These are phyloP conservation scores for Choloepus hoffmanni DNA, from an alignment of 2,113 vertebrate genomes.

Conservation along the genomic window DNA sequence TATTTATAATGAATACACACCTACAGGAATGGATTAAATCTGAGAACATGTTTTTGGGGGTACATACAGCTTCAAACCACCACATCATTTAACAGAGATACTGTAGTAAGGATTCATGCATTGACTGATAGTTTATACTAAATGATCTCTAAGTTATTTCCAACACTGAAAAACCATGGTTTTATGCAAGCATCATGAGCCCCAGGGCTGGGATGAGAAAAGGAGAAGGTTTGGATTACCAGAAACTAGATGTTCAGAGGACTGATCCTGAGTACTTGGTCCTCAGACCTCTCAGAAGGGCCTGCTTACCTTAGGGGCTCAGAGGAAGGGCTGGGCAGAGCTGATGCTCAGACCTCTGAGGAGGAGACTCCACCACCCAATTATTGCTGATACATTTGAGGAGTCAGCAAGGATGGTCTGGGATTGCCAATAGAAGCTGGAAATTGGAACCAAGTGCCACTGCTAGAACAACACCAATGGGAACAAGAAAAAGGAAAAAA, in stretches of 20 bases:
- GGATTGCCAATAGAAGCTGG: not conserved
- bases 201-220: not conserved
- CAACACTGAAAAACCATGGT: constrained; percentile 3
- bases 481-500: not conserved
- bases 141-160: constrained; percentile 35
- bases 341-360: not conserved
- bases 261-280: not conserved
- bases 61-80: no score
- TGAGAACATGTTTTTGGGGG: no score
- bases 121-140: not conserved
- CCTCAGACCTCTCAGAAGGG: not conserved
- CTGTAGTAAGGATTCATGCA: not conserved
- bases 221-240: not conserved
- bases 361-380: not conserved
- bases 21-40: no score
- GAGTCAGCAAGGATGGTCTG: not conserved
- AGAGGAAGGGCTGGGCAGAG: not conserved
- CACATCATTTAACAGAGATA: not conserved
- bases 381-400: not conserved
- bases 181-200: not conserved
- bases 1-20: no score
- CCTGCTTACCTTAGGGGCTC: not conserved
- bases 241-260: not conserved
- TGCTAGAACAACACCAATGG: not conserved
- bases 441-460: not conserved